phyloP scores from a whole-genome alignment of 2,797 vertebrate genomes.

The Enteromius anoplus region DNA sequence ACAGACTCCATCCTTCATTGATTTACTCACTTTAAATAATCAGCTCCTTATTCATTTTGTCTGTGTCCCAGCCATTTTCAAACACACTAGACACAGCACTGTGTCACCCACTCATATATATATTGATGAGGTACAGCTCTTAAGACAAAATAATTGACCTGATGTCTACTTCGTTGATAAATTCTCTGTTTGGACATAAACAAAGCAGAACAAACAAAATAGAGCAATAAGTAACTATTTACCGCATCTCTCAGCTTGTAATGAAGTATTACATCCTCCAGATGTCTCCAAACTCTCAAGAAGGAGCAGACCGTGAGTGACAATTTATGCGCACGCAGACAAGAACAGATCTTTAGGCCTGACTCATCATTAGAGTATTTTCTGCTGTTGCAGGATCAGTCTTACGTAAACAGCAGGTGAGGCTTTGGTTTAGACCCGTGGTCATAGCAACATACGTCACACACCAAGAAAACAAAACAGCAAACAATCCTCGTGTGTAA shows the following conservation, averaged over 20 bases:
- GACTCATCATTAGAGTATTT: background rate
- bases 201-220: background rate
- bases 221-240: background rate
- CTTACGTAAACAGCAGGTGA: background rate
- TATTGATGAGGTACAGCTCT: background rate
- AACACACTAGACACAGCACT: background rate
- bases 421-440: slow-evolving; percentile 1
- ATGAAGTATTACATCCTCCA: slow-evolving; percentile 39
- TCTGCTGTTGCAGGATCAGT: background rate
- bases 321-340: background rate
- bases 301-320: background rate
- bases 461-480: background rate
- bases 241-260: slow-evolving; percentile 12
- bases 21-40: background rate
- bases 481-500: background rate
- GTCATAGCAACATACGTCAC: slow-evolving; percentile 11
- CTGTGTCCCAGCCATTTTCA: background rate
- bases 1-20: background rate
- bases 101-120: background rate
- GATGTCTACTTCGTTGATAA: background rate
- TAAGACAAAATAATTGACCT: background rate
- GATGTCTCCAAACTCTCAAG: slow-evolving; percentile 47
- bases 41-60: background rate
- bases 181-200: background rate
- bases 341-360: background rate